Base-by-base conservation (phyloP, 2,888 invertebrate genomes). In the Lepidocyrtinus sp. region DNA sequence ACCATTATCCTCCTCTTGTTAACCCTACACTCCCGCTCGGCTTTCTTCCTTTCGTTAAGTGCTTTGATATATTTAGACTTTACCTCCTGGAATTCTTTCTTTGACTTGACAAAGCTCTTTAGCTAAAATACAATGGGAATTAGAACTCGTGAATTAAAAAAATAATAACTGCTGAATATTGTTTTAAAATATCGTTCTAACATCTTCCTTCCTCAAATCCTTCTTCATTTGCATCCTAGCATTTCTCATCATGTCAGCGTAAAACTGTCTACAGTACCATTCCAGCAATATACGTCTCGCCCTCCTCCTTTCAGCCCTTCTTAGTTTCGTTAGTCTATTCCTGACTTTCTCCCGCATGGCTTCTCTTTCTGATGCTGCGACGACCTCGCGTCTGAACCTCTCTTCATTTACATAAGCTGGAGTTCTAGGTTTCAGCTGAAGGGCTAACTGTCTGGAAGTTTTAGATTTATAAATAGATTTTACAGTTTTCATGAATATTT, bases 221-320 rank as follows among this genome's bases (percentile, higher is more conserved):
- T 65, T 64, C n/a, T 77, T 77, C 24, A 70, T 65, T 9, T 71
- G 64, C 45, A 0, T 26, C 3, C 19, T 45, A 0, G 77, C 77
- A 15, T 77, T 77, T 21, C 77, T 50, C 55, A 77, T 15, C 71
- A 77, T 71, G 27, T 77, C 77, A 1, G 77, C 77, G 46, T 77
- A 77, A 0, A 77, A 26, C 45, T 77, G 77, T 17, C 61, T 64
- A n/a, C 77, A 77, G 59, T 77, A 77, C 36, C 55, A 77, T n/a
- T 77, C 71, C 1, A 77, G n/a, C 17, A 77, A 22, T 3, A 77
- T 15, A 12, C 59, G 36, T 45, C 65, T 50, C 0, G 65, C 77
- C 7, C 77, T 25, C 19, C 22, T 71, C 21, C 67, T 50, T 36
- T 77, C 77, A 0, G 65, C 77, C 26, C 22, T 71, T 45, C 55